Percentiles rank a stretch among this genome's conserved stretches.
phyloP scores from a whole-genome alignment of 1,140 invertebrate genomes.

The Heterodera carotae region DNA sequence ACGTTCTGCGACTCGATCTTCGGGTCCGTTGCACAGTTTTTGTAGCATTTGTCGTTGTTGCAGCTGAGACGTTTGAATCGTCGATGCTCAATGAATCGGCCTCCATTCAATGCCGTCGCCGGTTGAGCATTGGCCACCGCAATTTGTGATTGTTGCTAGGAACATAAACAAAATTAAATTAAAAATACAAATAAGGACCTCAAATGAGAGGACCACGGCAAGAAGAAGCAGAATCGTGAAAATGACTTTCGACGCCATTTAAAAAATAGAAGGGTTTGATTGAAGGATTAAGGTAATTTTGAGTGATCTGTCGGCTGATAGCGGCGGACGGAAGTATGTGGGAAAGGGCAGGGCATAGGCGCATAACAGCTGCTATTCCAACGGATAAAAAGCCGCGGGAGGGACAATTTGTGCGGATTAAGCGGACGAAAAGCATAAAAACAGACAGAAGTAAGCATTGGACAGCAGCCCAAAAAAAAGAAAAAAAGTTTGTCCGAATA shows the following conservation, averaged over 20 bases:
- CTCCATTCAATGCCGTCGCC: background rate
- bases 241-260: background rate
- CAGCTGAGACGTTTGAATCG: constrained; percentile 1
- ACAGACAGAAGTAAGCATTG: no score
- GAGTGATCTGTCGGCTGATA: no score
- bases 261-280: background rate
- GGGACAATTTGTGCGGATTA: no score
- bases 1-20: background rate
- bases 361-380: no score
- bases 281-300: background rate
- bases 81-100: background rate
- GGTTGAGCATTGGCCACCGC: background rate
- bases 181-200: background rate
- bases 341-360: no score
- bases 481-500: no score
- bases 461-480: no score
- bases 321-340: no score
- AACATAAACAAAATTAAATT: background rate
- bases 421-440: no score
- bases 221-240: background rate
- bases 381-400: no score
- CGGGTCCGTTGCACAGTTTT: background rate
- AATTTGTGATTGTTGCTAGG: background rate
- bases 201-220: background rate
- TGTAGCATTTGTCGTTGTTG: constrained; percentile 1